Conservation (phyloP, 2,797 vertebrate genomes). For the Carduelis carduelis region DNA sequence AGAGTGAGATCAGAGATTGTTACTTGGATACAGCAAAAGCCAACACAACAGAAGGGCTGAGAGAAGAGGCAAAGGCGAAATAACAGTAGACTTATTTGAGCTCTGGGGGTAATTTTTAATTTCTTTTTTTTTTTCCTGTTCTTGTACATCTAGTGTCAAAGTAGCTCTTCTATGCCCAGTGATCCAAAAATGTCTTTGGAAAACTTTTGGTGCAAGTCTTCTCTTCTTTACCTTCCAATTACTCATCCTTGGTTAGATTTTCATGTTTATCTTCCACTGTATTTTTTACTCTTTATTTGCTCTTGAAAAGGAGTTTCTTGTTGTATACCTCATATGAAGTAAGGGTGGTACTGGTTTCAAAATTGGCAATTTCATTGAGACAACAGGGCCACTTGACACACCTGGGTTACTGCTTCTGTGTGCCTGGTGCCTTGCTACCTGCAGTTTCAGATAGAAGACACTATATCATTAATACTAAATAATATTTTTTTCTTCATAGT, state of each 20-base stretch:
- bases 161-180: background rate
- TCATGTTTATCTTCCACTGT: background rate
- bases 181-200: background rate
- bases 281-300: background rate
- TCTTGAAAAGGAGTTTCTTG: background rate
- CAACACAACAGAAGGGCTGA: slow-evolving; percentile 25
- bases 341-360: background rate
- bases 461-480: background rate
- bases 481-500: background rate
- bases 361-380: background rate
- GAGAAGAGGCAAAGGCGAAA: background rate
- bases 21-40: slow-evolving; percentile 29
- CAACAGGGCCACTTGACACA: background rate
- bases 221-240: background rate
- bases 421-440: background rate
- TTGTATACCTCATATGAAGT: accelerated
- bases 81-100: background rate
- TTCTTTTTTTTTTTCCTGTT: too few species aligned
- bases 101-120: background rate
- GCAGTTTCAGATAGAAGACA: background rate
- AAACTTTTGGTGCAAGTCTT: background rate
- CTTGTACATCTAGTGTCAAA: background rate
- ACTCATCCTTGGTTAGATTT: background rate
- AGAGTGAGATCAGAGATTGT: background rate
- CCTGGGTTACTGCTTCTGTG: background rate